phyloP scores from a whole-genome alignment of 2,797 vertebrate genomes.

The Pygocentrus nattereri region DNA sequence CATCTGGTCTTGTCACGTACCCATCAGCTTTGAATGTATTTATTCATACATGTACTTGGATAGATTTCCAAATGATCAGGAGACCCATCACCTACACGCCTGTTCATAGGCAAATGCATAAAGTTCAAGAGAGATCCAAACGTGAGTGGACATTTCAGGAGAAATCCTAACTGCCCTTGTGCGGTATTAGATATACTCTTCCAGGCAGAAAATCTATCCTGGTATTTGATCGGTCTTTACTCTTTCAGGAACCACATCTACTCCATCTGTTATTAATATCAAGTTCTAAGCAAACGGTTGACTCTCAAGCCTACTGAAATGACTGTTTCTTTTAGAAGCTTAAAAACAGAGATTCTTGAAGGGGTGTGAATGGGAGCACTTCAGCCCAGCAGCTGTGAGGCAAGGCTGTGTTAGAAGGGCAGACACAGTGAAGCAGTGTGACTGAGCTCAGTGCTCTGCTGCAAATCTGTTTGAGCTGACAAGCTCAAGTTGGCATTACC shows the following conservation, averaged over 20 bases:
- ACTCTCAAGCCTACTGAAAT: constrained; percentile 16
- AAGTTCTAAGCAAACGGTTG: constrained; percentile 43
- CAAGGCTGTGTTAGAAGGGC: neutral
- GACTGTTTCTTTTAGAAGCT: constrained; percentile 1
- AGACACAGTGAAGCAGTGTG: neutral
- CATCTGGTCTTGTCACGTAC: neutral
- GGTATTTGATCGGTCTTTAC: constrained; percentile 52
- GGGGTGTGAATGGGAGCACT: neutral
- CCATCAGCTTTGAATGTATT: neutral
- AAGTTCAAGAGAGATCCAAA: constrained; percentile 22
- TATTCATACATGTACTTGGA: neutral
- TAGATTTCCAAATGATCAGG: neutral
- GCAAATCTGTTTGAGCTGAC: constrained; percentile 48
- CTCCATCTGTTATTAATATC: constrained; percentile 39
- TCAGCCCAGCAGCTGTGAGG: neutral
- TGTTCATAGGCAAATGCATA: constrained; percentile 21
- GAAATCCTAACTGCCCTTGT: neutral
- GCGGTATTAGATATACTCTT: constrained; percentile 6
- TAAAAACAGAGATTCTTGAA: neutral
- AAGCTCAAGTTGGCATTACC: constrained; percentile 58
- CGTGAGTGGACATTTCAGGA: neutral
- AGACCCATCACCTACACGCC: neutral
- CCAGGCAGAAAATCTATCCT: constrained; percentile 50
- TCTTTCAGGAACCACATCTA: constrained; percentile 27
- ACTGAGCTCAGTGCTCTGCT: constrained; percentile 2